Percentiles rank a stretch among this genome's conserved stretches.
These are phyloP conservation scores for Pseudochirops corinnae DNA, from an alignment of 2,797 vertebrate genomes.

Conservation along the genomic window DNA sequence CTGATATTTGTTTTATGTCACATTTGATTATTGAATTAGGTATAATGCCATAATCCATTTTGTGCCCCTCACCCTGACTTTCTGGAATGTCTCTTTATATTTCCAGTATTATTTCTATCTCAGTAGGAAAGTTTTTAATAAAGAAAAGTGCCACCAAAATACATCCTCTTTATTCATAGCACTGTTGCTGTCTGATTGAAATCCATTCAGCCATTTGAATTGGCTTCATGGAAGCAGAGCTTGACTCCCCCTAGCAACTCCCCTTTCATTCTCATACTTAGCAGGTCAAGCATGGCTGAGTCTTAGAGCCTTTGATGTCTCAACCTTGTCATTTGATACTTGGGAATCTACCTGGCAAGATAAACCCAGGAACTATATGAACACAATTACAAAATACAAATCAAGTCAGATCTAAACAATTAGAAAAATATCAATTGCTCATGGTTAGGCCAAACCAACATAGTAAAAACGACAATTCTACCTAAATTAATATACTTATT, in stretches of 20 bases:
- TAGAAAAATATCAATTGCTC: neutral
- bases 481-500: neutral
- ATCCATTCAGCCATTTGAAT: neutral
- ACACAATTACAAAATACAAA: neutral
- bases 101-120: neutral
- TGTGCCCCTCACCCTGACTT: neutral
- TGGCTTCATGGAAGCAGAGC: neutral
- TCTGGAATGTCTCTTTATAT: neutral
- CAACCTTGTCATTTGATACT: neutral
- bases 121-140: neutral
- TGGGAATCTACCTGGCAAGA: neutral
- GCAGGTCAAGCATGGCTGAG: neutral
- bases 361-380: neutral
- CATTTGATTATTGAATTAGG: neutral
- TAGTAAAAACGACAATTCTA: neutral
- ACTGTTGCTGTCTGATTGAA: neutral
- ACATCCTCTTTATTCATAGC: neutral
- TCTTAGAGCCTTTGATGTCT: neutral
- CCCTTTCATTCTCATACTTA: neutral
- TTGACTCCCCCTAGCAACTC: neutral
- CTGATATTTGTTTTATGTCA: neutral
- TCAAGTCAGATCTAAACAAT: neutral
- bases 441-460: neutral
- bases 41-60: neutral
- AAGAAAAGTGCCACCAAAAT: neutral